A percentile compares a stretch with the other conserved stretches of the same genome.
These are phyloP conservation scores for Macrobrachium nipponense DNA, from an alignment of 1,140 invertebrate genomes.

Conservation along the genomic window DNA sequence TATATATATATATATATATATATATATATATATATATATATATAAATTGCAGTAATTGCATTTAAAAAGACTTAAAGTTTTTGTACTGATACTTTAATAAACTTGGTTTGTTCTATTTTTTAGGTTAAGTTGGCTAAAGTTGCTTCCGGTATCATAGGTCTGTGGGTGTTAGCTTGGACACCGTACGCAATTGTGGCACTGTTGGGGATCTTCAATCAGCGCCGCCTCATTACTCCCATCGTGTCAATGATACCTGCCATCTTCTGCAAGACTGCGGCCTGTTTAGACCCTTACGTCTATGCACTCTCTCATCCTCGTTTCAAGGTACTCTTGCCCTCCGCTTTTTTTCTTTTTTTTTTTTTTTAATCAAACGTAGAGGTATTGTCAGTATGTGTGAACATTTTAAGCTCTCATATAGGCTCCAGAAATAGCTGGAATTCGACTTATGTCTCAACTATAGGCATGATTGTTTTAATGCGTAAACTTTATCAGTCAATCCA, in stretches of 20 bases:
- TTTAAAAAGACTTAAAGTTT: too few species aligned
- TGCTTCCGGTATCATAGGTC: constrained; percentile 69
- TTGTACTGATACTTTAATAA: neutral
- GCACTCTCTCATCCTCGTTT: constrained; percentile 83
- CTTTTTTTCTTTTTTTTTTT: neutral
- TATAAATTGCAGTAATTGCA: neutral
- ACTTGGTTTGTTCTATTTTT: neutral
- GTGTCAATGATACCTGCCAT: constrained; percentile 89
- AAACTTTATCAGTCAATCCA: too few species aligned
- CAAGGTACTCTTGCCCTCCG: constrained; percentile 22
- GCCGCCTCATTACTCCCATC: constrained; percentile 80
- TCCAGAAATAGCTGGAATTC: neutral
- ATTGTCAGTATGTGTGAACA: too few species aligned
- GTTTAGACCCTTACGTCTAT: constrained; percentile 85
- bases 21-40: neutral
- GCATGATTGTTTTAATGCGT: too few species aligned
- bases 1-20: neutral
- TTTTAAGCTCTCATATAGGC: too few species aligned
- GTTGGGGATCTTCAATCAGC: constrained; percentile 86
- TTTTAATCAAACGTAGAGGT: too few species aligned
- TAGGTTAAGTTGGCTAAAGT: constrained; percentile 57
- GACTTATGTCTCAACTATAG: neutral
- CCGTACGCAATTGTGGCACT: constrained; percentile 83
- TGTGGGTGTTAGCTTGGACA: constrained; percentile 87
- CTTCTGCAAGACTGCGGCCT: constrained; percentile 86